Evolutionary conservation across 2,888 invertebrate genomes (phyloP), one percentile per base, ranked within the genome.

Genomic region (Melanotus villosus): DNA sequence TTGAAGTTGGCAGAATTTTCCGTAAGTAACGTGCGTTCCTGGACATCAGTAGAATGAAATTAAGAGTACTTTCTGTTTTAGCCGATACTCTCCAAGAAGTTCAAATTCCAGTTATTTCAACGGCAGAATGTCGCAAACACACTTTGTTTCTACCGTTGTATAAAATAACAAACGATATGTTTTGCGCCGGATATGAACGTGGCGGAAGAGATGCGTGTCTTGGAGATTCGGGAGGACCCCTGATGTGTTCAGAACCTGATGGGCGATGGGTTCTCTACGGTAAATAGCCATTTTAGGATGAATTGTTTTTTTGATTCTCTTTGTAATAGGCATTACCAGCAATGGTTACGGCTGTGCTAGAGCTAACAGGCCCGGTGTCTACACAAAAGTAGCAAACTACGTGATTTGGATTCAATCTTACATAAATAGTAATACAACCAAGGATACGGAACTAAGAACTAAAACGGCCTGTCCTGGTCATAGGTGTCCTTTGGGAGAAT

Each of bases 21-120:
- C 94, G 93, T 94, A 85, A 91, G 93, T 82, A n/a, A n/a, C n/a
- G n/a, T n/a, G n/a, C n/a, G n/a, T n/a, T n/a, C n/a, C n/a, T n/a
- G n/a, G n/a, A n/a, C n/a, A n/a, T n/a, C n/a, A n/a, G n/a, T n/a
- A n/a, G n/a, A n/a, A n/a, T n/a, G n/a, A n/a, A n/a, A n/a, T n/a
- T n/a, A n/a, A n/a, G n/a, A n/a, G n/a, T n/a, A n/a, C n/a, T n/a
- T n/a, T n/a, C n/a, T 30, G 16, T 80, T 82, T 45, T 83, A 94
- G 93, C 94, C 78, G 94, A 94, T 81, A 93, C 93, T 0, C 84
- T 94, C 1, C 94, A 94, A 87, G 93, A 93, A 83, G 93, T 93
- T 36, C 91, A 93, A 81, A 85, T 94, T 76, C 94, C 94, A 5
- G 88, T 93, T 65, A 93, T 93, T 75, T 92, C 93, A 63, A 93